Evolutionary conservation across 2,797 vertebrate genomes (phyloP).

Genomic region (Psittacula echo): DNA sequence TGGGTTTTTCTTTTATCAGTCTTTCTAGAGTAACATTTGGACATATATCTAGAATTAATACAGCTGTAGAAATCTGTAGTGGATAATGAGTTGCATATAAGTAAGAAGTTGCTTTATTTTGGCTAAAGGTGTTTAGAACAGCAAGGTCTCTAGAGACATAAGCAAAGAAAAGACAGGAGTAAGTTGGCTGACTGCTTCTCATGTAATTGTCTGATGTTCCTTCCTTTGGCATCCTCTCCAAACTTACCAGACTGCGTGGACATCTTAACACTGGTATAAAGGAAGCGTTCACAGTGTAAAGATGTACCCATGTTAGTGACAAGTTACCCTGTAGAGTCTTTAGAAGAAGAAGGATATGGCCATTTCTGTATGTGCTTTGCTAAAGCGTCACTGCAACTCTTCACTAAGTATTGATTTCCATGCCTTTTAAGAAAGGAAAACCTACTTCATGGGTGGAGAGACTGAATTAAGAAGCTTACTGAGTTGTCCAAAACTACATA

Average conservation of each 20-base stretch:
- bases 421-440: neutral
- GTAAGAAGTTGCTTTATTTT: neutral
- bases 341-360: neutral
- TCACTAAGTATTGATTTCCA: neutral
- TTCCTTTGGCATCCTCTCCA: neutral
- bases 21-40: neutral
- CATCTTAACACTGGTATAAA: neutral
- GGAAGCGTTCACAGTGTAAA: neutral
- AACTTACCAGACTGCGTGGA: neutral
- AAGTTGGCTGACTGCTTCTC: neutral
- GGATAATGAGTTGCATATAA: neutral
- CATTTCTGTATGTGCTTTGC: neutral
- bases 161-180: neutral
- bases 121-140: neutral
- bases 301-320: neutral
- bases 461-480: neutral
- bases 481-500: neutral
- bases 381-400: neutral
- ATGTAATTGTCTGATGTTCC: neutral
- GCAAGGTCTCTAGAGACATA: neutral
- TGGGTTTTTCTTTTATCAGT: constrained; percentile 1
- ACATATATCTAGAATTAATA: neutral
- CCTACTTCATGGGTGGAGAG: neutral
- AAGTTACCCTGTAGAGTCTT: neutral
- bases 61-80: neutral